phyloP scores from a whole-genome alignment of 2,888 invertebrate species.

The Lycia hirtaria region DNA sequence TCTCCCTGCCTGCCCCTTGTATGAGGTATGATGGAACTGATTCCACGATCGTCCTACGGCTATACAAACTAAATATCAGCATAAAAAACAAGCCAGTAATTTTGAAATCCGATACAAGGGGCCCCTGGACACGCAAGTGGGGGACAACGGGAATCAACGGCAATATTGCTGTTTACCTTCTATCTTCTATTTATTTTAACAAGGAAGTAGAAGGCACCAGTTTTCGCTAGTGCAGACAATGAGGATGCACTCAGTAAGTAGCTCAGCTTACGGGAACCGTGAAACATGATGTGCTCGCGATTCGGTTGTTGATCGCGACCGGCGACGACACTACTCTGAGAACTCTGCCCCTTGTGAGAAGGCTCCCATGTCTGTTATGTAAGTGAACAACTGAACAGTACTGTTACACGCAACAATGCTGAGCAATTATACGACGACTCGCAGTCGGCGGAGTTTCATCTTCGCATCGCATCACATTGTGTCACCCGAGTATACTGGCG shows the following conservation, averaged over 20 bases:
- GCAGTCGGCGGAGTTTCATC: conserved; percentile 51
- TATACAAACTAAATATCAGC: too few relatives aligned
- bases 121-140: too few relatives aligned
- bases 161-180: too few relatives aligned
- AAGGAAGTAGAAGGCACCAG: conserved; percentile 2
- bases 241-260: conserved; percentile 54
- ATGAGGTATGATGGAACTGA: too few relatives aligned
- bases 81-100: too few relatives aligned
- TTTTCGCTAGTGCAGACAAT: conserved; percentile 17
- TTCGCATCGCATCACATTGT: conserved; percentile 45
- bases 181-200: too few relatives aligned
- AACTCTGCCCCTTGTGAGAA: conserved; percentile 68
- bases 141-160: too few relatives aligned
- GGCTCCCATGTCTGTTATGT: conserved; percentile 75
- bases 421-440: conserved; percentile 31
- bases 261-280: conserved; percentile 67
- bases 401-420: conserved; percentile 78
- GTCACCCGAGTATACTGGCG: conserved; percentile 28
- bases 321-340: conserved; percentile 55
- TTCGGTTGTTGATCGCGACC: conserved; percentile 59
- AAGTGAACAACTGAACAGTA: conserved; percentile 69
- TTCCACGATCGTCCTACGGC: too few relatives aligned
- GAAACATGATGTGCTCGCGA: conserved; percentile 54
- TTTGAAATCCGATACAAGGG: neutral
- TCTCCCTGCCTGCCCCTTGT: too few relatives aligned